A percentile compares a stretch with the other conserved stretches of the same genome.
Evolutionary conservation across 2,113 vertebrate genomes (phyloP).

Genomic region (Ctenomys sociabilis): DNA sequence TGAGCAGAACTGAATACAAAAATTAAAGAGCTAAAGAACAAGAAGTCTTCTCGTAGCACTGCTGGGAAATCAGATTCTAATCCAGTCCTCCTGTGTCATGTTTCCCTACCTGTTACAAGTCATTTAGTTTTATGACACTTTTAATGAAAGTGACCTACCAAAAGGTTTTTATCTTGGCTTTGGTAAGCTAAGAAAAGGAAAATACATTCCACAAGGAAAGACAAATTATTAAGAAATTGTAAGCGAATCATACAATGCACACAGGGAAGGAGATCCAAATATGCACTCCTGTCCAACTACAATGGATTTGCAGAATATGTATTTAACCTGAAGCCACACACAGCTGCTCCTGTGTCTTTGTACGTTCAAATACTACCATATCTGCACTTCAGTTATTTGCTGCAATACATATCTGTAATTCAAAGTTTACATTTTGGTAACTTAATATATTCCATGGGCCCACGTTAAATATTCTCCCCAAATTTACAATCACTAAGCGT

Average conservation of each 20-base stretch:
- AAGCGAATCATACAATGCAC: not conserved
- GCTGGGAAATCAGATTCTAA: conserved; percentile 49
- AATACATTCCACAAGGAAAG: not conserved
- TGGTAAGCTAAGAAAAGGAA: conserved; percentile 38
- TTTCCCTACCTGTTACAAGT: conserved; percentile 73
- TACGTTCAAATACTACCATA: not conserved
- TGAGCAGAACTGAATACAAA: conserved; percentile 7
- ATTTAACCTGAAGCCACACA: not conserved
- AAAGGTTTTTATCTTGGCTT: conserved; percentile 30
- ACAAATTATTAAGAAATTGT: not conserved
- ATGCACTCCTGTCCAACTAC: not conserved
- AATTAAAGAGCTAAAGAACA: conserved; percentile 32
- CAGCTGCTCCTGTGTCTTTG: not conserved
- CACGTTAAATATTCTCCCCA: conserved; percentile 22
- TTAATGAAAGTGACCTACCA: conserved; percentile 74
- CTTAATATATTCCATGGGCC: not conserved
- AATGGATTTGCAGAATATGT: not conserved
- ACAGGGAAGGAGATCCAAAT: not conserved
- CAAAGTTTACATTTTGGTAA: conserved; percentile 32
- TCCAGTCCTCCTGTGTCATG: not conserved
- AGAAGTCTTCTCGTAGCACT: conserved; percentile 16
- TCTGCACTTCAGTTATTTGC: too few species aligned
- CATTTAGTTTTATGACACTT: conserved; percentile 74
- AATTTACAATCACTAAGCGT: conserved; percentile 49
- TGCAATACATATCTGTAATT: conserved; percentile 12